Evolutionary conservation across 1,140 invertebrate genomes (phyloP), one percentile per base, ranked within the genome.

Genomic region (Scaptomyza montana): DNA sequence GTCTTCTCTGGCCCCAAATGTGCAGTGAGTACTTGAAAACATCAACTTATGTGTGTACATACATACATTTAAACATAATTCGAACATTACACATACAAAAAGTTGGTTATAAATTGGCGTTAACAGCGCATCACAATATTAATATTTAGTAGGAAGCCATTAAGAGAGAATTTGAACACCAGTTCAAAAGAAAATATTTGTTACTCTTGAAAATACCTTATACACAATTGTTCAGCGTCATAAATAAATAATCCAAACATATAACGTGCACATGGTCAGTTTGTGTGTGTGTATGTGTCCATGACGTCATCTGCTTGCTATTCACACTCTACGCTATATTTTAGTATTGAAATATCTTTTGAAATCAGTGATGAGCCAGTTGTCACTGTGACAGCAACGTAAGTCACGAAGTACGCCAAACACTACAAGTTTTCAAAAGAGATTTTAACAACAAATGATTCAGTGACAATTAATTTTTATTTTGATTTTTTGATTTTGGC

Each of bases 21-120:
- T 93, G 56, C 93, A 93, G 93, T 94, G 77, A 93, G 92, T 93
- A 77, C 49, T 51, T 47, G 16, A 4, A 66, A 72, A 60, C 46
- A 19, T 16, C 16, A 16, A 16, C 16, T 16, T 16, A 16, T 16
- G 16, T 16, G 16, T 16, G 16, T 5, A 10, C 28, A 49, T 47
- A 12, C 7, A 51, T 9, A 59, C 16, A n/a, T 62, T 25, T 25
- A 2, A 25, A 33, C 49, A 9, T 49, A 49, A 57, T 39, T 13
- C 21, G 16, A 28, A 9, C 30, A 51, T 45, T 36, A 47, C 53
- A 41, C 55, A 12, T 59, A 72, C 57, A 72, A 59, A 12, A 6
- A 2, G n/a, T 2, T 50, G 39, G 54, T 59, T 65, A 64, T 57
- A 63, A 53, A 16, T 66, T n/a, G 2, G 2, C 21, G 3, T 49